Percentiles rank a stretch among this genome's conserved stretches.
Evolutionary conservation across 1,140 invertebrate species (phyloP).

Genomic region (Agraylea sexmaculata): DNA sequence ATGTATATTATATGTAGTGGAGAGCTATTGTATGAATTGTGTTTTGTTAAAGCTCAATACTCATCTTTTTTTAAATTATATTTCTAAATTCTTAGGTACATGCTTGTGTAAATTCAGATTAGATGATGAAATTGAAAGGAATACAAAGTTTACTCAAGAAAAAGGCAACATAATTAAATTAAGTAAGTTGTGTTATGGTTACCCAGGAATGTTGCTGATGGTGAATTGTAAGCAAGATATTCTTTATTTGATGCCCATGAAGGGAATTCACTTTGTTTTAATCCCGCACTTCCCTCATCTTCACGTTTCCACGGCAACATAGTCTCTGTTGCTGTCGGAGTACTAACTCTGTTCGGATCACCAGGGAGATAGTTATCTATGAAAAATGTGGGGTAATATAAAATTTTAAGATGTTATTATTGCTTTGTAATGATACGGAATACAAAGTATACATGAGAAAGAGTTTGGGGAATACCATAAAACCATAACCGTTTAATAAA

Average conservation of each 20-base stretch:
- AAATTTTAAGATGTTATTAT: background rate
- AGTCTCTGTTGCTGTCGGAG: conserved; percentile 72
- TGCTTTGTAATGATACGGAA: conserved; percentile 21
- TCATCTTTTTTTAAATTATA: too few species aligned
- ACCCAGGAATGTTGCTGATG: conserved; percentile 83
- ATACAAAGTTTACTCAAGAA: conserved; percentile 23
- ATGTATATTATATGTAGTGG: too few species aligned
- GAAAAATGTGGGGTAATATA: background rate
- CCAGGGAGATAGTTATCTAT: conserved; percentile 19
- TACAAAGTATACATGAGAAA: background rate
- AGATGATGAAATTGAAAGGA: too few species aligned
- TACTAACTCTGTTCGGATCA: conserved; percentile 60
- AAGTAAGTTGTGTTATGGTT: too few species aligned
- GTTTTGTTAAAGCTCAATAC: too few species aligned
- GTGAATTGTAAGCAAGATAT: conserved; percentile 82
- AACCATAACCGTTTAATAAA: background rate
- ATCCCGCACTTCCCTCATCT: conserved; percentile 51
- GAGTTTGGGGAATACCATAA: background rate
- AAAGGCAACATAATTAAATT: conserved; percentile 22
- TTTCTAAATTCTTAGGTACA: too few species aligned
- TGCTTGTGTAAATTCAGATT: too few species aligned
- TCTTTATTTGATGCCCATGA: conserved; percentile 88
- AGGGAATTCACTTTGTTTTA: conserved; percentile 84
- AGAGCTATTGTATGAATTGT: too few species aligned
- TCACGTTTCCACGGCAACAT: conserved; percentile 83